A percentile compares a stretch with the other conserved stretches of the same genome.
These are phyloP conservation scores for Papilio elwesi DNA, from an alignment of 2,888 invertebrate species.

Conservation along the genomic window DNA sequence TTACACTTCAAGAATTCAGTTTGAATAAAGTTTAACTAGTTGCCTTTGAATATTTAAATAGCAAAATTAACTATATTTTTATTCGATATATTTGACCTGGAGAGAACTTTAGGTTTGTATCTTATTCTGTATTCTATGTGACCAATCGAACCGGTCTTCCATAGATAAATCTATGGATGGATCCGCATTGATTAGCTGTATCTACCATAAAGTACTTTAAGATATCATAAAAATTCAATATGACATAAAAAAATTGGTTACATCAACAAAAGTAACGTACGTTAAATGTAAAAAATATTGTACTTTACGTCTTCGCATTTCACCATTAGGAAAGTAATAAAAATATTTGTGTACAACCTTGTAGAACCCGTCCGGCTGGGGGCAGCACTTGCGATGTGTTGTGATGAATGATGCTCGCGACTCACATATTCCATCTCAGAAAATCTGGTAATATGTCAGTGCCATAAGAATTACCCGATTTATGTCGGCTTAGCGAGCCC, in stretches of 20 bases:
- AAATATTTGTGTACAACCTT: slow-evolving; percentile 15
- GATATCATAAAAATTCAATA: too few relatives aligned
- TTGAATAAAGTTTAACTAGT: slow-evolving; percentile 2
- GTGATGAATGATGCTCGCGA: slow-evolving; percentile 36
- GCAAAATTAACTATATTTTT: background rate
- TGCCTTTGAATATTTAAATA: background rate
- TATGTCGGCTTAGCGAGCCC: slow-evolving; percentile 29
- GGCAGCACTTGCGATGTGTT: slow-evolving; percentile 27
- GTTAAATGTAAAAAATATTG: too few relatives aligned
- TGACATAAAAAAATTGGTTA: too few relatives aligned
- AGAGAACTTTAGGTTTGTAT: too few relatives aligned
- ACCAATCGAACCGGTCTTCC: too few relatives aligned
- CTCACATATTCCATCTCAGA: slow-evolving; percentile 41
- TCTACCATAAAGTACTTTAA: too few relatives aligned
- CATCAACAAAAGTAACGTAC: too few relatives aligned
- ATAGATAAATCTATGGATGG: too few relatives aligned
- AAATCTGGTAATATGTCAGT: slow-evolving; percentile 41
- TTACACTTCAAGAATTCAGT: slow-evolving; percentile 14
- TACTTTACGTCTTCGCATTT: background rate
- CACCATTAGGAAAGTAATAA: slow-evolving; percentile 17
- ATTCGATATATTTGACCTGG: background rate
- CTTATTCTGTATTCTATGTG: too few relatives aligned
- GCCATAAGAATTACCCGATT: slow-evolving; percentile 38
- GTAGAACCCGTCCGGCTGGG: background rate
- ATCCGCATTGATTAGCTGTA: too few relatives aligned